Percentiles rank a stretch among this genome's conserved stretches.
phyloP scores from a whole-genome alignment of 2,888 invertebrate species.

The Teleiodes luculella region DNA sequence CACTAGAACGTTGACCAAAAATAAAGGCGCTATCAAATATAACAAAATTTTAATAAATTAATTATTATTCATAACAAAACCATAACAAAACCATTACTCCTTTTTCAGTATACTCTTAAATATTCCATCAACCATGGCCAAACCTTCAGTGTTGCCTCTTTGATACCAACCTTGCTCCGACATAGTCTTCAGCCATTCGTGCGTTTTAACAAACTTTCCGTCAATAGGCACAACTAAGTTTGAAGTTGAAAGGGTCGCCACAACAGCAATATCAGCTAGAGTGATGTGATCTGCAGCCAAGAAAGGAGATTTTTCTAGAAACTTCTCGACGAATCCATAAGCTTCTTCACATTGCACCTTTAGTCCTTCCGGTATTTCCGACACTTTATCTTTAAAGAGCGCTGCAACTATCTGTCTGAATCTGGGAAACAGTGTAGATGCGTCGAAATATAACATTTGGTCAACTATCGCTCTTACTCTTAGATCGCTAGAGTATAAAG shows the following conservation, averaged over 20 bases:
- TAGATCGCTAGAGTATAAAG: conserved; percentile 40
- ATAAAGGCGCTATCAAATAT: too few relatives aligned
- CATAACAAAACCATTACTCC: too few relatives aligned
- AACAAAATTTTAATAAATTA: too few relatives aligned
- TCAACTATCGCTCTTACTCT: conserved; percentile 37
- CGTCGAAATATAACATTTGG: conserved; percentile 40
- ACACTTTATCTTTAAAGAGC: conserved; percentile 22
- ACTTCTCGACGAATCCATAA: conserved; percentile 41
- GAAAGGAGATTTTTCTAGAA: conserved; percentile 34
- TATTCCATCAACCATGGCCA: conserved; percentile 21
- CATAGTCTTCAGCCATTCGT: conserved; percentile 34
- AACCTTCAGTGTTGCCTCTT: conserved; percentile 37
- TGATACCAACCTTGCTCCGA: conserved; percentile 37
- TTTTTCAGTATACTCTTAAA: neutral
- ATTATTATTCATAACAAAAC: too few relatives aligned
- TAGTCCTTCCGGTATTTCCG: conserved; percentile 27
- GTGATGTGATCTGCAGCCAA: conserved; percentile 38
- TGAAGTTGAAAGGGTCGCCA: conserved; percentile 36
- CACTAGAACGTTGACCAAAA: too few relatives aligned
- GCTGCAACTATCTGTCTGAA: conserved; percentile 19
- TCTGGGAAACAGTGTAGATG: conserved; percentile 32
- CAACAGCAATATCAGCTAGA: conserved; percentile 41
- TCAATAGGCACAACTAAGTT: conserved; percentile 33
- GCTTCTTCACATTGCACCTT: conserved; percentile 29
- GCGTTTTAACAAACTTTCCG: conserved; percentile 32